phyloP scores from a whole-genome alignment of 2,888 invertebrate species.

The Epirrita christyi region DNA sequence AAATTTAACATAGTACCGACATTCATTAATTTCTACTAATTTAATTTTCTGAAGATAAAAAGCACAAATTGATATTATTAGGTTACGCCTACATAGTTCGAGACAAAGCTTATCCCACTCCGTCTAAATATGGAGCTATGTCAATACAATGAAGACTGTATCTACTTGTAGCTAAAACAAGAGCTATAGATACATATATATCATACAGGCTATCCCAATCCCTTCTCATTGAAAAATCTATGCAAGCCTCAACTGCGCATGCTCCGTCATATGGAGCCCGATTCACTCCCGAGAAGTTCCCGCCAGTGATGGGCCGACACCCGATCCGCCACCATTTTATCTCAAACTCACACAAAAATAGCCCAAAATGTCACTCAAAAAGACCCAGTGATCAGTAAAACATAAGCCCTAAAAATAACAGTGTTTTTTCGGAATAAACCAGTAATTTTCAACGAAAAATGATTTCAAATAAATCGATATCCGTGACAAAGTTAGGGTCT shows the following conservation, averaged over 20 bases:
- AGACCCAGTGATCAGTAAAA: constrained; percentile 8
- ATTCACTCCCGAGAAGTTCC: constrained; percentile 42
- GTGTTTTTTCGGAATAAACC: background rate
- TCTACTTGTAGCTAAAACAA: background rate
- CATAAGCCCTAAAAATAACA: background rate
- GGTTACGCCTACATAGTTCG: background rate
- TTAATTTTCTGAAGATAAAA: too few relatives aligned
- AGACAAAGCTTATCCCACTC: background rate
- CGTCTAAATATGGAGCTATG: constrained; percentile 16
- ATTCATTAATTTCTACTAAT: too few relatives aligned
- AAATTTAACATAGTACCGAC: too few relatives aligned
- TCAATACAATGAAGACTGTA: constrained; percentile 17
- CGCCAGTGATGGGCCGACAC: constrained; percentile 36
- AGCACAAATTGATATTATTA: too few relatives aligned
- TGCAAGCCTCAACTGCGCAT: constrained; percentile 57
- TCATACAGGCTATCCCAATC: constrained; percentile 31
- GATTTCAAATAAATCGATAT: constrained; percentile 52
- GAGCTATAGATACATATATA: background rate
- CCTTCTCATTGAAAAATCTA: constrained; percentile 52
- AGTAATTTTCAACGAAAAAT: constrained; percentile 40
- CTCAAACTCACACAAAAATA: constrained; percentile 20
- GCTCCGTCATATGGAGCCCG: constrained; percentile 49
- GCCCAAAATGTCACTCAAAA: constrained; percentile 23
- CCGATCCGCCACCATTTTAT: constrained; percentile 32
- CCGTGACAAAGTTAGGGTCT: constrained; percentile 35